Percentiles rank a stretch among this genome's conserved stretches.
These are phyloP conservation scores for Brachionus manjavacas DNA, from an alignment of 1,140 invertebrate species.

Conservation along the genomic window DNA sequence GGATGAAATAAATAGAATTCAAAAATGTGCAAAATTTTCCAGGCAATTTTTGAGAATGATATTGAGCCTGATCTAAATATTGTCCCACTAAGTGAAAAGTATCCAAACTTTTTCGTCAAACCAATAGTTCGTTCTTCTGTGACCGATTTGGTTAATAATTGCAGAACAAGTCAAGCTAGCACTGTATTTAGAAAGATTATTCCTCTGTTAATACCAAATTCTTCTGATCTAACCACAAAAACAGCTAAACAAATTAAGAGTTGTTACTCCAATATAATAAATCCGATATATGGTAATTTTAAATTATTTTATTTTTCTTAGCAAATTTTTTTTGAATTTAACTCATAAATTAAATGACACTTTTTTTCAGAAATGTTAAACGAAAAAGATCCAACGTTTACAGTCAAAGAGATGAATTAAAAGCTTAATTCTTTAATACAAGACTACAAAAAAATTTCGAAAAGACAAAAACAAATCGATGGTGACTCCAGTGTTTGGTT, in stretches of 20 bases:
- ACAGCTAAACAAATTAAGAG: not conserved
- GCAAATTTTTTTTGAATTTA: not conserved
- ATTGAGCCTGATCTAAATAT: no score
- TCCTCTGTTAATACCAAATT: not conserved
- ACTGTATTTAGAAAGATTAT: not conserved
- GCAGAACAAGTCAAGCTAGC: not conserved
- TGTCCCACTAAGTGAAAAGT: no score
- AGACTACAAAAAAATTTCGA: not conserved
- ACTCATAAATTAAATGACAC: not conserved
- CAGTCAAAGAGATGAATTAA: not conserved
- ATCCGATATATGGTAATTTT: not conserved
- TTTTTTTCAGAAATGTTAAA: not conserved
- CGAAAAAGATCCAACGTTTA: not conserved
- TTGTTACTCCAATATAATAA: not conserved
- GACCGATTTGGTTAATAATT: not conserved
- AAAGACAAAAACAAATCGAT: no score
- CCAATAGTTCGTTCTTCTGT: not conserved
- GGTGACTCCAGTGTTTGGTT: not conserved
- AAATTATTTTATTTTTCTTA: not conserved
- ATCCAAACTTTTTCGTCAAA: no score
- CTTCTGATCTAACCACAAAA: not conserved
- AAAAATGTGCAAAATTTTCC: not conserved
- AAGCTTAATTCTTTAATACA: not conserved
- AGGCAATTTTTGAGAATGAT: no score
- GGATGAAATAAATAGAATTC: not conserved